Base-by-base conservation (phyloP, 2,888 invertebrate species). In the Metopia argyrocephala region DNA sequence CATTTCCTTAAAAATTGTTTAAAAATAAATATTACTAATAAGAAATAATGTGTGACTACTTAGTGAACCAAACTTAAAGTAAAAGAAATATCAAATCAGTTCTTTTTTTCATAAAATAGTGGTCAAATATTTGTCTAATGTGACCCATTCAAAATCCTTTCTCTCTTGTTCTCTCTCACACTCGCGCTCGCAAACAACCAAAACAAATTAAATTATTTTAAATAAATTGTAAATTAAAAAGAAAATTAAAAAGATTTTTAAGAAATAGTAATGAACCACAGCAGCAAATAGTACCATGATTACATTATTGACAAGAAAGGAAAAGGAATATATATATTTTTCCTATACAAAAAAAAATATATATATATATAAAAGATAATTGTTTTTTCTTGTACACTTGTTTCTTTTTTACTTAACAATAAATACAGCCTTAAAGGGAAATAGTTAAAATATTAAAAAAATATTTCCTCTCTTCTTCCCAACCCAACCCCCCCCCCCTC, bases 221-320 rank as follows among this genome's bases (percentile, higher is more conserved):
- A 70, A 12, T 31, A 28, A 68, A 57, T 62, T 59, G 25, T 28
- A 18, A 54, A 28, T 78, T 7, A 54, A 23, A 7, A 54, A 59
- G 12, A 21, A 56, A 25, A 64, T 25, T 56, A 46, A 52, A 64
- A 78, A 65, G 70, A 75, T 18, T 12, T 50, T 62, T 28, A 54
- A 62, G 69, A 69, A 69, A 46, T 62, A 69, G 69, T 54, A 78
- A 76, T 75, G 54, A 80, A 83, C 64, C 56, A 83, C 79, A 83
- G 75, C 79, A 83, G 75, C 66, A 78, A 75, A 83, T 82, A 83
- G 82, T 82, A 82, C 78, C 78, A 82, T 78, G 78, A 78, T 82
- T 82, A 79, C 59, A 73, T 73, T 12, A 9, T 38, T 38, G 15
- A 38, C 9, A 76, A 69, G 27, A n/a, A 69, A 61, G 68, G 48